A percentile compares a stretch with the other conserved stretches of the same genome.
Conservation (phyloP, 2,888 invertebrate species). For the Drosophila rellima region DNA sequence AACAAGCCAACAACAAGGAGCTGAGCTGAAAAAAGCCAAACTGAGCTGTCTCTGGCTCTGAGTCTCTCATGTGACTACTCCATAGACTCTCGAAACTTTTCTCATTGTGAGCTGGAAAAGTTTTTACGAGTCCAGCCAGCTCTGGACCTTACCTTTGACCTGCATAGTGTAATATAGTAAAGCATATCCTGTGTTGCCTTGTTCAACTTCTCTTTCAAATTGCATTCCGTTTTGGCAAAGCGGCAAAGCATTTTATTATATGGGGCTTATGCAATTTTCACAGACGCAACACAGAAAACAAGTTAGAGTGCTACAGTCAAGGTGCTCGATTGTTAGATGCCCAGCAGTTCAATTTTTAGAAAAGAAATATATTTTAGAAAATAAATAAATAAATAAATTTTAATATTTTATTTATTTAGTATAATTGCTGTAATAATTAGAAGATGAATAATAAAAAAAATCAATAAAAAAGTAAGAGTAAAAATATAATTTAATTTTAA, state of each 20-base stretch:
- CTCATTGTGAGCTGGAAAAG: conserved; percentile 25
- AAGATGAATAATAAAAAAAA: too few relatives aligned
- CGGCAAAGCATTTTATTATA: conserved; percentile 68
- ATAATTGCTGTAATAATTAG: too few relatives aligned
- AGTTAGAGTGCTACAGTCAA: not conserved
- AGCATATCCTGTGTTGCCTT: conserved; percentile 10
- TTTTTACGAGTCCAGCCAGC: conserved; percentile 5
- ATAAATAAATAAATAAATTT: too few relatives aligned
- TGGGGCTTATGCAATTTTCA: conserved; percentile 72
- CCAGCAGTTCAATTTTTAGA: not conserved
- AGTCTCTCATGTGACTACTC: not conserved
- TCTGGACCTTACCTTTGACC: conserved; percentile 55
- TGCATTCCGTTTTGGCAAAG: conserved; percentile 37
- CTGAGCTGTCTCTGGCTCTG: conserved; percentile 8
- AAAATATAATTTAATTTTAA: too few relatives aligned
- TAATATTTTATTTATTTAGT: too few relatives aligned
- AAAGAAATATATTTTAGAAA: too few relatives aligned
- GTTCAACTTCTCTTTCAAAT: conserved; percentile 28
- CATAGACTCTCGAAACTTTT: conserved; percentile 31
- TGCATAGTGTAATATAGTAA: conserved; percentile 11
- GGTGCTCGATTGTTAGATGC: not conserved
- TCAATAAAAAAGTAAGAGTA: too few relatives aligned
- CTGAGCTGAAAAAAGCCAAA: too few relatives aligned
- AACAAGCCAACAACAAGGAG: conserved; percentile 34
- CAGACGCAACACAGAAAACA: conserved; percentile 53